Evolutionary conservation across 2,888 invertebrate genomes (phyloP), one percentile per base, ranked within the genome.

Genomic region (Tenthredo scrophulariae): DNA sequence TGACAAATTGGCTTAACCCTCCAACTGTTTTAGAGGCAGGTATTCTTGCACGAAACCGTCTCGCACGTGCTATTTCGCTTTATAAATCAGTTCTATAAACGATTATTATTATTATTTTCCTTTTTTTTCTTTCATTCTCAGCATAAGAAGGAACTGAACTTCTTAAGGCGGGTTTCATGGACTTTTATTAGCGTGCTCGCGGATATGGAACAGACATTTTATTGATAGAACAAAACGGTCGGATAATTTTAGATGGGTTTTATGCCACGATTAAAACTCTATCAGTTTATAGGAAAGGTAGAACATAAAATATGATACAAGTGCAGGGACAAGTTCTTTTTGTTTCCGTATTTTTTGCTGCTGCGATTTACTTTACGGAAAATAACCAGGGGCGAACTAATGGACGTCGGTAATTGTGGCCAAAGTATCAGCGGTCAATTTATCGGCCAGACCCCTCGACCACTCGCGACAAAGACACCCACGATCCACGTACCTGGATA

Each of bases 371-470:
- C 15, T 40, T 18, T 18, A 33, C 77, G 54, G 54, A 54, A 18
- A 77, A 80, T n/a, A 80, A 62, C 58, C 58, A 62, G 22, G 40
- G 80, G 62, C 22, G 58, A 67, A 37, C 80, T 80, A 80, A 80
- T 80, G 80, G 62, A 62, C 80, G 22, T 40, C 37, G 80, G 80
- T 80, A 80, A 80, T 80, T 80, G 58, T 80, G 58, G 37, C 22
- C 58, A 15, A 80, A 62, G 80, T 80, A 80, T 80, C 37, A 80
- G 40, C 80, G 80, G 80, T 80, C 80, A 80, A 80, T 80, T 62
- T 62, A 62, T 80, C 40, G 80, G 80, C 50, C 13, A 18, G 40
- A 80, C 58, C 62, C 50, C 40, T 80, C 62, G 80, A 80, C 62
- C 80, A 80, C 80, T 37, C 40, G 40, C 13, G 26, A 62, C 80